These are phyloP conservation scores for Pheosia gnoma DNA, from an alignment of 2,888 invertebrate species.

Conservation along the genomic window DNA sequence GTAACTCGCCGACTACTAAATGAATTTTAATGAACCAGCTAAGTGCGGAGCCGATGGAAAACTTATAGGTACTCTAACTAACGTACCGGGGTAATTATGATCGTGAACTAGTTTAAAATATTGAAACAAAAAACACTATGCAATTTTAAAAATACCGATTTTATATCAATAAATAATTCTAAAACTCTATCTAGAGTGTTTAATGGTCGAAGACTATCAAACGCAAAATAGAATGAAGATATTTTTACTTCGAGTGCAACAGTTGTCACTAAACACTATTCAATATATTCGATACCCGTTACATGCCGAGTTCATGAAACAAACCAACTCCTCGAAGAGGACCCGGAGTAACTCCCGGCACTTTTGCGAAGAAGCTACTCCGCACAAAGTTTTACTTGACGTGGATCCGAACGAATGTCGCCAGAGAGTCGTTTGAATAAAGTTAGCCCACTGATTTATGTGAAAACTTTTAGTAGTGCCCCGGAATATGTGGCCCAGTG, in stretches of 20 bases:
- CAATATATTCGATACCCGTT: conserved; percentile 36
- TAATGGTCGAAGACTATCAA: no score
- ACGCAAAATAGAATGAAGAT: neutral
- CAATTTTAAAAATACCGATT: no score
- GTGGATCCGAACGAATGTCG: conserved; percentile 78
- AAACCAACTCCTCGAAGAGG: conserved; percentile 46
- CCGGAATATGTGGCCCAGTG: conserved; percentile 66
- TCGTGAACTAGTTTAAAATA: conserved; percentile 11
- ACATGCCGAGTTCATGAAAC: conserved; percentile 54
- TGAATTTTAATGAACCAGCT: conserved; percentile 60
- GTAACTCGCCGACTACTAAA: conserved; percentile 45
- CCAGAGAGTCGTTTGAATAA: conserved; percentile 83
- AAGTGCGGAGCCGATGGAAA: conserved; percentile 42
- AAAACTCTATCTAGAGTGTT: no score
- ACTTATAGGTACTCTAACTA: conserved; percentile 39
- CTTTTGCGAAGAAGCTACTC: conserved; percentile 68
- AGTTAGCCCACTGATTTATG: conserved; percentile 81
- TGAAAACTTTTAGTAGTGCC: conserved; percentile 69
- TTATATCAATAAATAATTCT: no score
- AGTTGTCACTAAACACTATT: conserved; percentile 30
- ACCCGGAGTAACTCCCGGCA: conserved; percentile 52
- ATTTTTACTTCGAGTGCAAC: conserved; percentile 24
- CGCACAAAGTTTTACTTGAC: conserved; percentile 71
- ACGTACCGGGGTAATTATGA: conserved; percentile 10
- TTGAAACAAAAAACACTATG: neutral